Evolutionary conservation across 2,113 vertebrate species (phyloP), one percentile per base, ranked within the genome.

Genomic region (Labeo catla): DNA sequence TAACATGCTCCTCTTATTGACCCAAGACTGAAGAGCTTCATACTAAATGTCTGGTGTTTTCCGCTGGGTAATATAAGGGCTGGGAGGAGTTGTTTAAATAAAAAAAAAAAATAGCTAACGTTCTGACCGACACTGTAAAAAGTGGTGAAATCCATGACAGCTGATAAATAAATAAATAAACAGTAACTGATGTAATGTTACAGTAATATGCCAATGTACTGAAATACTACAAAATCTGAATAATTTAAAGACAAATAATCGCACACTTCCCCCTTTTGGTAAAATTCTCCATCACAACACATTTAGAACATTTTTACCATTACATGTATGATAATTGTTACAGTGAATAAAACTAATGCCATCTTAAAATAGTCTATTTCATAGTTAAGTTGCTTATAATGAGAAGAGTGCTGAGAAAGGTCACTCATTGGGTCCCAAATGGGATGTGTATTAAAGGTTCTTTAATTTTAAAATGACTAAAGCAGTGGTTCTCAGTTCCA

Each of bases 1-100:
- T 28, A 84, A 72, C 76, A 61, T 11, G 16, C 81, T 73, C 52
- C 28, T 76, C 28, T 74, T 74, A 76, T 85, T 84, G 77, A 87
- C 83, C 77, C 39, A 11, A 28, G 52, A 78, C 50, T 54, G 82
- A 87, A 57, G 13, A 68, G 16, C 43, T 72, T 57, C 34, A 63
- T 9, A 50, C 13, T 9, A 84, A 15, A 39, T 13, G 2, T 79
- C 77, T 57, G 76, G 28, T 47, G 77, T 43, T 79, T n/a, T 76
- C 21, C 10, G 8, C 8, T 47, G 63, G 36, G 49, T 6, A 19
- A 50, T 2, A 3, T 45, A 36, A 47, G n/a, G 36, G 47, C 9
- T n/a, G 4, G 10, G 0, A 45, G 39, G 39, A n/a, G 21, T 28
- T 15, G 39, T 13, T 50, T 28, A 15, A 45, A 76, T 15, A 7